Percentiles rank a stretch among this genome's conserved stretches.
phyloP scores from a whole-genome alignment of 1,140 invertebrate species.

The Procambarus virginalis region DNA sequence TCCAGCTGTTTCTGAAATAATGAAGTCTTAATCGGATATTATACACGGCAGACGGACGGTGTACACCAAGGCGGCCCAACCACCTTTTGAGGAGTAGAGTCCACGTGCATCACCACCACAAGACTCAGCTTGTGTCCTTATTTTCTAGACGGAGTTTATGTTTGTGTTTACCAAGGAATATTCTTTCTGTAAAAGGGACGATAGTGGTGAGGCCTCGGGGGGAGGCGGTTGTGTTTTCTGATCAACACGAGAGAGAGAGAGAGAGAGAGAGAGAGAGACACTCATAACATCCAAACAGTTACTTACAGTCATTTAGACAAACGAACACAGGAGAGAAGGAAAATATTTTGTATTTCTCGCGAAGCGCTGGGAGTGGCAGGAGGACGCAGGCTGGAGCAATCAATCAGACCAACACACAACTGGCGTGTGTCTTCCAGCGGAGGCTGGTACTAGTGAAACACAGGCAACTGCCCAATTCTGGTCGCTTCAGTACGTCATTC shows the following conservation, averaged over 20 bases:
- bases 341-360: background rate
- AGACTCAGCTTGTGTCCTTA: background rate
- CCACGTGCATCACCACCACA: background rate
- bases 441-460: too few relatives aligned
- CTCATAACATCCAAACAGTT: background rate
- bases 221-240: background rate
- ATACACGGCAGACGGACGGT: background rate
- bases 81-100: background rate
- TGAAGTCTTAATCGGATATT: background rate
- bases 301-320: background rate
- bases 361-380: background rate
- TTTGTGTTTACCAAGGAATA: slow-evolving; percentile 1
- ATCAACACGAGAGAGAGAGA: background rate
- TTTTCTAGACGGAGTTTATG: background rate
- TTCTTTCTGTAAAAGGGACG: background rate
- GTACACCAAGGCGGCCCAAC: background rate
- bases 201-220: background rate
- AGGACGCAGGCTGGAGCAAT: background rate
- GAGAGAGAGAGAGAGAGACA: background rate
- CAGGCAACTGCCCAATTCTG: too few relatives aligned
- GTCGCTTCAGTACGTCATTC: too few relatives aligned
- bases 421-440: background rate
- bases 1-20: background rate
- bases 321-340: background rate
- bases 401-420: background rate